Conservation (phyloP, 2,797 vertebrate species). For the Helarctos malayanus region DNA sequence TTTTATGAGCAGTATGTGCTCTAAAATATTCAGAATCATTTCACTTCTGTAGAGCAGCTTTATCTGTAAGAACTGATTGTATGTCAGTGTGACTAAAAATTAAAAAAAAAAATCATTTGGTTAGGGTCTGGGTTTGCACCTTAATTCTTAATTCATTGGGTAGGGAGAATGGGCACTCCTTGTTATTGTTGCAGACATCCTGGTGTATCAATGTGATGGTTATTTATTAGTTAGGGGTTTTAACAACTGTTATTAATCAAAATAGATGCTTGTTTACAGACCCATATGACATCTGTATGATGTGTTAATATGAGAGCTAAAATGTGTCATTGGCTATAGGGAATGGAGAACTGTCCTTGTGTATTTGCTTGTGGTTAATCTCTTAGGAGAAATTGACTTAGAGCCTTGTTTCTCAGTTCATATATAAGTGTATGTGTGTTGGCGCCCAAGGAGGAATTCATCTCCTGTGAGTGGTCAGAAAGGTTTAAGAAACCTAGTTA, state of each 20-base stretch:
- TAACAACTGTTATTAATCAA: neutral
- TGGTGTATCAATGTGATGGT: neutral
- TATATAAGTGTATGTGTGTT: neutral
- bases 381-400: slow-evolving; percentile 8
- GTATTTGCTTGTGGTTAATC: slow-evolving; percentile 57
- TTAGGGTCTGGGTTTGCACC: neutral
- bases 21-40: slow-evolving; percentile 12
- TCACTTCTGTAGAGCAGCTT: neutral
- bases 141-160: slow-evolving; percentile 32
- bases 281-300: neutral
- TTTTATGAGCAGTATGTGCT: slow-evolving; percentile 43
- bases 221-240: slow-evolving; percentile 8
- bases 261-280: neutral
- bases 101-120: neutral
- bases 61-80: neutral
- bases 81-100: neutral
- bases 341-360: neutral
- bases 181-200: slow-evolving; percentile 33
- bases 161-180: neutral
- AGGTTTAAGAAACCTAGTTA: slow-evolving; percentile 3
- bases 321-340: neutral
- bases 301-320: neutral
- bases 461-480: neutral
- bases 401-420: slow-evolving; percentile 5
- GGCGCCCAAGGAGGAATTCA: neutral